A percentile compares a stretch with the other conserved stretches of the same genome.
Conservation (phyloP, 2,797 vertebrate species). For the Lagodon rhomboides region DNA sequence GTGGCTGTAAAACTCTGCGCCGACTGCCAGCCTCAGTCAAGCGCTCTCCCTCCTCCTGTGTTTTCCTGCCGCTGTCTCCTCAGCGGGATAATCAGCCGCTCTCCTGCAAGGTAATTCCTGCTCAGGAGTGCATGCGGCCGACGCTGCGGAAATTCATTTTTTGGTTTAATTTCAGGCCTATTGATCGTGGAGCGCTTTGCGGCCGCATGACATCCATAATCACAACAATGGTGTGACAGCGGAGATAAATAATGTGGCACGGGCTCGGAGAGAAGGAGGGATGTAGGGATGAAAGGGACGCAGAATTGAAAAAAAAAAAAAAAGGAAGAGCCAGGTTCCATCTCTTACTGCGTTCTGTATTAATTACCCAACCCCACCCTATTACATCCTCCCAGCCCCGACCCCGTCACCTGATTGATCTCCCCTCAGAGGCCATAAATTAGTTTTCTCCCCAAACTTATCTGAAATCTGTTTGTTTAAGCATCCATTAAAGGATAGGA, state of each 20-base stretch:
- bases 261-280: conserved; percentile 62
- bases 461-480: conserved; percentile 86
- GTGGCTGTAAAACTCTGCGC: conserved; percentile 8
- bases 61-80: conserved; percentile 70
- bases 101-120: conserved; percentile 82
- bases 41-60: conserved; percentile 49
- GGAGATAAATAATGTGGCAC: conserved; percentile 86
- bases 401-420: conserved; percentile 85
- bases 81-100: conserved; percentile 77
- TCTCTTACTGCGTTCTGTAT: conserved; percentile 82
- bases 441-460: conserved; percentile 79
- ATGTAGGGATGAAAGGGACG: conserved; percentile 63
- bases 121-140: conserved; percentile 83
- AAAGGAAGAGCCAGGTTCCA: conserved; percentile 73
- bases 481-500: conserved; percentile 78
- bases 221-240: conserved; percentile 89
- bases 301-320: conserved; percentile 50
- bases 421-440: conserved; percentile 80
- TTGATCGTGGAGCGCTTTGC: conserved; percentile 87
- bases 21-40: conserved; percentile 41
- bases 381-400: conserved; percentile 62
- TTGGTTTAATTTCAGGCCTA: conserved; percentile 90
- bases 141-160: conserved; percentile 89
- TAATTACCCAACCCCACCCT: conserved; percentile 82
- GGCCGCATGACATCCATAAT: conserved; percentile 90